Conservation (phyloP, 1,140 invertebrate species). For the Zaprionus ghesquierei region DNA sequence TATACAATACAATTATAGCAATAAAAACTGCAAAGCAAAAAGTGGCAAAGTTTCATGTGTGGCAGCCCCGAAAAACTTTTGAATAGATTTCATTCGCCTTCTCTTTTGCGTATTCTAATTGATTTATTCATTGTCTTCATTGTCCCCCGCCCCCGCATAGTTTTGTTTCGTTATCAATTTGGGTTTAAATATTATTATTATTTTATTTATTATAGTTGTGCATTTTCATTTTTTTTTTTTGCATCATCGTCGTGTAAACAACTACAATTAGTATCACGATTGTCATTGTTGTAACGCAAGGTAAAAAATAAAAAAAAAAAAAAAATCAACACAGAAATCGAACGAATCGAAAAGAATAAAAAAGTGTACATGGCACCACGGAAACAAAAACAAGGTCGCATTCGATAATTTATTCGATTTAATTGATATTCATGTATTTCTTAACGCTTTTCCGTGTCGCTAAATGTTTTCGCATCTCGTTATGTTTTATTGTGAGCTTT, state of each 20-base stretch:
- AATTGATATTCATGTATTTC: constrained; percentile 42
- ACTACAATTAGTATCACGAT: constrained; percentile 81
- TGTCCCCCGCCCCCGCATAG: not conserved
- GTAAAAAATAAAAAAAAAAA: constrained; percentile 15
- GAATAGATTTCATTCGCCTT: not conserved
- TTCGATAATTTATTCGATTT: constrained; percentile 47
- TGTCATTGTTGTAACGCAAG: constrained; percentile 77
- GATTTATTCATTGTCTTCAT: constrained; percentile 39
- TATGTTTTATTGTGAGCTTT: constrained; percentile 47
- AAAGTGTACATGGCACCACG: constrained; percentile 4
- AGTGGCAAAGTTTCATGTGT: not conserved
- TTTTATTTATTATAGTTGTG: constrained; percentile 73
- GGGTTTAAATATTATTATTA: constrained; percentile 66
- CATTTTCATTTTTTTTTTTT: too few species aligned
- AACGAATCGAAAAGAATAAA: constrained; percentile 7
- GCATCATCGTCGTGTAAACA: constrained; percentile 80
- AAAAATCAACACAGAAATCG: not conserved
- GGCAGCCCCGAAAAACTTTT: constrained; percentile 1
- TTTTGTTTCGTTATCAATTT: constrained; percentile 43
- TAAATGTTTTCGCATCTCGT: constrained; percentile 67
- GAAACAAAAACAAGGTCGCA: not conserved
- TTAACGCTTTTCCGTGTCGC: constrained; percentile 2
- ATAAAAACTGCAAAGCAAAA: constrained; percentile 5
- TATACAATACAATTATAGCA: constrained; percentile 54
- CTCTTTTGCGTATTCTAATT: constrained; percentile 43